Base-by-base conservation (phyloP, 1,140 invertebrate species). In the Andrena cerasifolii region DNA sequence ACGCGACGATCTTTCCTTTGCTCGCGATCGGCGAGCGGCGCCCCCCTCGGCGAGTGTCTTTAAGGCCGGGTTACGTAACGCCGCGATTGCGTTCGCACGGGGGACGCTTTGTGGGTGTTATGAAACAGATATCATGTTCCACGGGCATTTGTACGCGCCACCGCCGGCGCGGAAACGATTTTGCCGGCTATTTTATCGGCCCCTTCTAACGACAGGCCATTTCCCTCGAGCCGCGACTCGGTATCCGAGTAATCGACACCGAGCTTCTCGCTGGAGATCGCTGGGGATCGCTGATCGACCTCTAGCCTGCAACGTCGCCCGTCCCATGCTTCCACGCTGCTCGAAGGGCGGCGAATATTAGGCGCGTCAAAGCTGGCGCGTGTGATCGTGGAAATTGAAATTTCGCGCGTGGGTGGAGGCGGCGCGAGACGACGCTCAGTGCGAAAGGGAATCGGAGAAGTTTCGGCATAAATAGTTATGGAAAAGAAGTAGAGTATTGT, bases 51-150 rank as follows among this genome's bases (percentile, higher is more conserved):
- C 59, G 70, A 78, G 49, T 56, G 61, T 78, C 70, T 76, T 78
- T 78, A 76, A 66, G 84, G 78, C 62, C 62, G 66, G 72, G 71
- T 89, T 88, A 88, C 84, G 85, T 84, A 89, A 89, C 78, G 62
- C 43, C 79, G 78, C 85, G 81, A 87, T 89, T 91, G 89, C 88
- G 87, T 90, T 91, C 88, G 89, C 90, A 91, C 90, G 89, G 90
- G 67, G 79, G 91, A 90, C 90, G 89, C 88, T 88, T 91, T 88
- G 89, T 91, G 90, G 87, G 86, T 91, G 87, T 91, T 91, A 91
- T 91, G 89, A 92, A 90, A 91, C 91, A 89, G 88, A 92, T 91
- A 91, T 91, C 90, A 90, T 89, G 90, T 90, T 90, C 88, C 89
- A 86, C 86, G 89, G 81, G 86, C 86, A 88, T 89, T 89, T 87